A percentile compares a stretch with the other conserved stretches of the same genome.
phyloP scores from a whole-genome alignment of 1,140 invertebrate species.

The Homalodisca vitripennis region DNA sequence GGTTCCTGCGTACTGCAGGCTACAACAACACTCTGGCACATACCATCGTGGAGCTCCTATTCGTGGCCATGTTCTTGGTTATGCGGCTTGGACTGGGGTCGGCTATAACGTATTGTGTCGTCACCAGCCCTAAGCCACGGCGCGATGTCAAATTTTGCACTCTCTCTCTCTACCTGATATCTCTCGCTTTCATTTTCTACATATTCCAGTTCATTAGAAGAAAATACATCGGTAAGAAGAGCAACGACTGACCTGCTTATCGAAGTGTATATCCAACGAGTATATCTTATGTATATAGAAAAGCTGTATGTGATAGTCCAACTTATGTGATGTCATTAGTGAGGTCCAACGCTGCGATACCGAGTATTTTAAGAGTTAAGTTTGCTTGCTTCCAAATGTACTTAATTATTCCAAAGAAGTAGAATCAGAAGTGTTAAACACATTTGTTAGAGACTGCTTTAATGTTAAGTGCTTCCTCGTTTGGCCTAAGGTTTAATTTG shows the following conservation, averaged over 20 bases:
- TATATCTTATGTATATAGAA: too few species aligned
- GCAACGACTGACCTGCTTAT: not conserved
- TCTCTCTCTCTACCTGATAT: not conserved
- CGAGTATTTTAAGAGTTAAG: too few species aligned
- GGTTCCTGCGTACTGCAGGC: slow-evolving; percentile 49
- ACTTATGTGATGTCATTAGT: too few species aligned
- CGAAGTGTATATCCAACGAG: too few species aligned
- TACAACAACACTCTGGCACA: slow-evolving; percentile 40
- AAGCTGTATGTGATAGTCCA: too few species aligned
- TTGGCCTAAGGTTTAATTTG: too few species aligned
- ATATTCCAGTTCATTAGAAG: not conserved
- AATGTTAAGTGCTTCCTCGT: too few species aligned
- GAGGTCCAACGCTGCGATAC: too few species aligned
- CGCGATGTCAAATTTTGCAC: slow-evolving; percentile 34
- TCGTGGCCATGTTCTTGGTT: slow-evolving; percentile 31
- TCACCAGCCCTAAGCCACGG: not conserved
- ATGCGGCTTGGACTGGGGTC: slow-evolving; percentile 35
- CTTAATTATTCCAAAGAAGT: too few species aligned
- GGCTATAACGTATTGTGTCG: slow-evolving; percentile 26
- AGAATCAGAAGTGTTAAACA: too few species aligned
- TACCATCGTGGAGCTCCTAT: slow-evolving; percentile 32
- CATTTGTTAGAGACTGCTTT: too few species aligned
- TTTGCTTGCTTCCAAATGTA: too few species aligned
- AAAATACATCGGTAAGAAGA: not conserved
- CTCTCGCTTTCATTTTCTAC: not conserved